Conservation (phyloP, 1,140 invertebrate genomes). For the Apis dorsata region DNA sequence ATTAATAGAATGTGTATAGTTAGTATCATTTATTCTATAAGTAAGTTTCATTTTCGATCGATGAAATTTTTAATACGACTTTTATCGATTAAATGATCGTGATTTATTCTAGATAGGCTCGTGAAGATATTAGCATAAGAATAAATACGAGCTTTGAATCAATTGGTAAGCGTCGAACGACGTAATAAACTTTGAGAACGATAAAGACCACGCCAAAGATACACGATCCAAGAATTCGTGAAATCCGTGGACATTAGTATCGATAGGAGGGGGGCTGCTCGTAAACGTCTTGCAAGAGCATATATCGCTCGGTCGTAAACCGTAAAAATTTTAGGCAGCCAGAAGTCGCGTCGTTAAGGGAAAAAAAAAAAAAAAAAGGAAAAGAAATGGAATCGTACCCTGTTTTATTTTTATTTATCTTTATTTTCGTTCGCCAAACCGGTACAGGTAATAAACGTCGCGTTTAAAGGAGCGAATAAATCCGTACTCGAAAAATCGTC, state of each 20-base stretch:
- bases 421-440: slow-evolving; percentile 14
- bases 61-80: no score
- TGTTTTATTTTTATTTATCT: slow-evolving; percentile 47
- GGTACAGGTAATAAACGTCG: slow-evolving; percentile 54
- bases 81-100: no score
- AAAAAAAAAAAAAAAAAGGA: not conserved
- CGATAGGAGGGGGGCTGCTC: not conserved
- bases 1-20: no score
- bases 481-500: not conserved
- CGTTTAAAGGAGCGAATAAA: slow-evolving; percentile 44
- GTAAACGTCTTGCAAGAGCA: not conserved
- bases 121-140: not conserved
- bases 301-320: slow-evolving; percentile 34
- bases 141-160: not conserved
- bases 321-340: slow-evolving; percentile 15
- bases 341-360: slow-evolving; percentile 46
- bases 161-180: no score
- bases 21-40: no score
- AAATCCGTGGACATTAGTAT: slow-evolving; percentile 11
- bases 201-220: no score
- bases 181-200: no score
- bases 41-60: no score
- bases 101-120: no score
- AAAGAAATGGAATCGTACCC: slow-evolving; percentile 20
- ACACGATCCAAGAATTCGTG: not conserved